These are phyloP conservation scores for Halictus rubicundus DNA, from an alignment of 1,140 invertebrate species.

Conservation along the genomic window DNA sequence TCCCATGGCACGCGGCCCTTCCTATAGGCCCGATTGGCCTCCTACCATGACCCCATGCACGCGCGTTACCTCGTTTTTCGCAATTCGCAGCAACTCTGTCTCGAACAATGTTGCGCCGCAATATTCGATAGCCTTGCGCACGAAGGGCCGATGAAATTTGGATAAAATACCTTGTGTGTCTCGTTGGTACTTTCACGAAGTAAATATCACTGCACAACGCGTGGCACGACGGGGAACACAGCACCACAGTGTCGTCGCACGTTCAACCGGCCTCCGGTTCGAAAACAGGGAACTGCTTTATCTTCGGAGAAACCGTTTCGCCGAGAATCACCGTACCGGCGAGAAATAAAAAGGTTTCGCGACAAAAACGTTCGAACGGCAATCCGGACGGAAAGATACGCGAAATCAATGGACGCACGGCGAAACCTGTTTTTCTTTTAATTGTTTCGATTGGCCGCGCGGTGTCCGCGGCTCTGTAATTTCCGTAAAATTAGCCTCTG, in stretches of 20 bases:
- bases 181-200: not conserved
- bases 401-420: not conserved
- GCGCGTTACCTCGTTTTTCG: not conserved
- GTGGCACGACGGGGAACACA: constrained; percentile 47
- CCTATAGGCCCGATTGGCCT: not conserved
- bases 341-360: not conserved
- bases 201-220: constrained; percentile 55
- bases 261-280: constrained; percentile 45
- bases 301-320: not conserved
- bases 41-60: not conserved
- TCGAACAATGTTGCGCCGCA: not conserved
- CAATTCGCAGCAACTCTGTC: not conserved
- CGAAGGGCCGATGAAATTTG: too few relatives aligned
- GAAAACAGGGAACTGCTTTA: constrained; percentile 43
- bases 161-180: constrained; percentile 41
- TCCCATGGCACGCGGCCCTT: not conserved
- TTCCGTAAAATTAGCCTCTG: not conserved
- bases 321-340: not conserved
- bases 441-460: not conserved
- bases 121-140: not conserved
- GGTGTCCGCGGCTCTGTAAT: not conserved
- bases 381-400: not conserved
- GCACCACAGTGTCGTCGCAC: constrained; percentile 52
- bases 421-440: not conserved
- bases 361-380: not conserved